These are phyloP conservation scores for Steatornis caripensis DNA, from an alignment of 2,113 vertebrate genomes.

Conservation along the genomic window DNA sequence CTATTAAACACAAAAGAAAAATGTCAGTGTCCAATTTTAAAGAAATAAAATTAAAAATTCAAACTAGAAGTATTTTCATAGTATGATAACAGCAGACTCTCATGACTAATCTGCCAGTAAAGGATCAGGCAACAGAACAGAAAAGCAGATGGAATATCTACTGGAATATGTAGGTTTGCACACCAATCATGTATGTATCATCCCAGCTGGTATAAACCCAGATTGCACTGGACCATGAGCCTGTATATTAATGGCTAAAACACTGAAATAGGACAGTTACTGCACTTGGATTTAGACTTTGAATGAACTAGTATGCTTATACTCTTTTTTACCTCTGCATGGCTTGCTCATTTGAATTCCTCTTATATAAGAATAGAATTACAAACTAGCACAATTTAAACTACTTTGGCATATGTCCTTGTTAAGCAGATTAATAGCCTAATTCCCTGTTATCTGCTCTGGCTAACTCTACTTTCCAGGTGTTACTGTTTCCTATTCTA, in stretches of 20 bases:
- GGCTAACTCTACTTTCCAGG: not conserved
- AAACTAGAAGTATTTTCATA: not conserved
- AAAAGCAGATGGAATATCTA: not conserved
- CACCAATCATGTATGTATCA: not conserved
- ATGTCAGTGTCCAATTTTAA: not conserved
- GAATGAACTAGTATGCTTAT: not conserved
- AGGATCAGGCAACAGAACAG: not conserved
- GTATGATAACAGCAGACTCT: not conserved
- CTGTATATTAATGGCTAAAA: not conserved
- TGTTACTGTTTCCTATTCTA: not conserved
- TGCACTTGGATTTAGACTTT: not conserved
- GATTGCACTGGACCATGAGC: not conserved
- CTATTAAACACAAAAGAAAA: not conserved
- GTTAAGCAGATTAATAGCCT: slow-evolving; percentile 41
- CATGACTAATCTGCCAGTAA: not conserved
- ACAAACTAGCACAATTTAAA: slow-evolving; percentile 43
- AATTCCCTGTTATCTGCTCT: slow-evolving; percentile 44
- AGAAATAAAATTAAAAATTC: not conserved
- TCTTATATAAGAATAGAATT: slow-evolving; percentile 8
- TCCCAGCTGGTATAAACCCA: not conserved
- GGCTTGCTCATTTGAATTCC: not conserved
- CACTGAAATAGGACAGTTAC: not conserved
- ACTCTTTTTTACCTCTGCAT: not conserved
- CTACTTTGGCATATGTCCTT: slow-evolving; percentile 15
- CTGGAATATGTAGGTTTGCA: not conserved